Percentiles rank a stretch among this genome's conserved stretches.
These are phyloP conservation scores for Theonella swinhoei DNA, from an alignment of 37 sponge, comb jelly and placozoan genomes.

Conservation along the genomic window DNA sequence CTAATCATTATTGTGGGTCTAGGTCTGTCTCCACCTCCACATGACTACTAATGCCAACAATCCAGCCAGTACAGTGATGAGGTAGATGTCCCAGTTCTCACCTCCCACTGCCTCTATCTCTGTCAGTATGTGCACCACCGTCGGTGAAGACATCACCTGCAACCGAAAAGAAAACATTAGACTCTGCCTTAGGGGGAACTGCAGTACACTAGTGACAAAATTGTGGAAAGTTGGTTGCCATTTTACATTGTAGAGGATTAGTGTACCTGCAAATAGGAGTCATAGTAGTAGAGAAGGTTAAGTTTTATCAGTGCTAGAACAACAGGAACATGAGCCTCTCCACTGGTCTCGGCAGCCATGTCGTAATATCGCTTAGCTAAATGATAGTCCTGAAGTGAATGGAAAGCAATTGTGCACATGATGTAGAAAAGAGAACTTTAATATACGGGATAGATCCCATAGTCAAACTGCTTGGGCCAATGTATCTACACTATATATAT, in stretches of 20 bases:
- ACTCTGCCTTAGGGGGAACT: not conserved
- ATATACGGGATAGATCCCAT: no score
- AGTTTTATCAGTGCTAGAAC: constrained; percentile 87
- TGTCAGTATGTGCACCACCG: no score
- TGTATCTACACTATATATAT: no score
- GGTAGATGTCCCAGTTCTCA: constrained; percentile 89
- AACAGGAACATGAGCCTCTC: constrained; percentile 87
- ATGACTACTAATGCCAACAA: constrained; percentile 35
- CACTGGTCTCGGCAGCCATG: constrained; percentile 82
- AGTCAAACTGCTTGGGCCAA: no score
- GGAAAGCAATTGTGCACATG: not conserved
- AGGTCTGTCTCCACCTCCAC: constrained; percentile 56
- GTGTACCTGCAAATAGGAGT: constrained; percentile 1
- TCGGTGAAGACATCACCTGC: not conserved
- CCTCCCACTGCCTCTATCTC: constrained; percentile 17
- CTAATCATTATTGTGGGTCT: no score
- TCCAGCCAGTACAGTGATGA: constrained; percentile 64
- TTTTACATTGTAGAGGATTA: no score
- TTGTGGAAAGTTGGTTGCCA: no score
- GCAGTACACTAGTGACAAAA: no score
- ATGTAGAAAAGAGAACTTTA: not conserved
- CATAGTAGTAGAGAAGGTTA: constrained; percentile 39
- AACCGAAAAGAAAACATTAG: not conserved
- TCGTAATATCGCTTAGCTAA: constrained; percentile 98
- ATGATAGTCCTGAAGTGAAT: constrained; percentile 84